phyloP scores from a whole-genome alignment of 2,888 invertebrate species.

The Ichneumoninae sp. region DNA sequence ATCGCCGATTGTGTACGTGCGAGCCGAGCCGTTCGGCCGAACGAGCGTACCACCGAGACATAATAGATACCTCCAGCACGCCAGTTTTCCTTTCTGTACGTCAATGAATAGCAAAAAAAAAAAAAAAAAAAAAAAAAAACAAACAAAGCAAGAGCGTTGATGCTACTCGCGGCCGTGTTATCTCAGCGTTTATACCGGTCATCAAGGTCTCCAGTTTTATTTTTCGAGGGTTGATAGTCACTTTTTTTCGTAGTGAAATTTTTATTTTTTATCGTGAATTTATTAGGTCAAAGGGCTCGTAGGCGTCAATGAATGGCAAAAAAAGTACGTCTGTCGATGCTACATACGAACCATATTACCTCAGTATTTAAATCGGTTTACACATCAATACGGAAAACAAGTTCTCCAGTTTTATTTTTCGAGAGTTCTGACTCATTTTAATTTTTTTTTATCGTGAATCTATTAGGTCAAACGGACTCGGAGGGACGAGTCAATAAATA shows the following conservation, averaged over 20 bases:
- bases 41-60: conserved; percentile 12
- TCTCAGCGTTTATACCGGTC: background rate
- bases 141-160: background rate
- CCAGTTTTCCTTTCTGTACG: conserved; percentile 24
- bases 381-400: background rate
- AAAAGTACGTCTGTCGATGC: background rate
- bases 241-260: background rate
- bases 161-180: background rate
- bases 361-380: background rate
- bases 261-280: background rate
- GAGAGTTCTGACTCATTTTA: background rate
- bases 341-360: background rate
- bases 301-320: background rate
- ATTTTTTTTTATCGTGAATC: background rate
- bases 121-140: conserved; percentile 29
- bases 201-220: background rate
- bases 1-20: conserved; percentile 63
- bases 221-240: background rate
- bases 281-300: background rate
- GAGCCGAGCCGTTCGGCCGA: conserved; percentile 40
- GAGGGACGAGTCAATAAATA: background rate
- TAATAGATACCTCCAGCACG: conserved; percentile 1
- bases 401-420: background rate
- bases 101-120: conserved; percentile 23
- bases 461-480: background rate